phyloP scores from a whole-genome alignment of 2,797 vertebrate species.

The Anabacerthia variegaticeps region DNA sequence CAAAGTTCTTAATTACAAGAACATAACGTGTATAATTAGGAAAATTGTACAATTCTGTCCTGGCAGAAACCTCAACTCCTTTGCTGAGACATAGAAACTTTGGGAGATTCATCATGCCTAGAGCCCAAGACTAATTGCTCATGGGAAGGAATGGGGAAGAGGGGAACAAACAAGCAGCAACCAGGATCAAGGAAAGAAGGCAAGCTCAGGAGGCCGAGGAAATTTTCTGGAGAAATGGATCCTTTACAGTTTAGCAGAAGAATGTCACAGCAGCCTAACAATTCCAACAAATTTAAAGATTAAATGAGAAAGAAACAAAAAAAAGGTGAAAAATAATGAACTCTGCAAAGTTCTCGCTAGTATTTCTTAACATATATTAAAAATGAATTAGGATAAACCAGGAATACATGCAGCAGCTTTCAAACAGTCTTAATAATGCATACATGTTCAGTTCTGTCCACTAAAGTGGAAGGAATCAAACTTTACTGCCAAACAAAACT shows the following conservation, averaged over 20 bases:
- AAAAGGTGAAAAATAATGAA: background rate
- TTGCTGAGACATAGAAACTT: background rate
- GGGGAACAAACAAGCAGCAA: background rate
- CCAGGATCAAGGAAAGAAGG: background rate
- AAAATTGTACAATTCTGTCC: background rate
- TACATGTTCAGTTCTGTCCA: background rate
- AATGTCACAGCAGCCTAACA: background rate
- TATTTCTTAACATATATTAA: background rate
- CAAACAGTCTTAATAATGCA: background rate
- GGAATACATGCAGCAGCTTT: background rate
- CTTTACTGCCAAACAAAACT: background rate
- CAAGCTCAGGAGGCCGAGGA: background rate
- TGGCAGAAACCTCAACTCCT: background rate
- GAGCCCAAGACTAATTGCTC: background rate
- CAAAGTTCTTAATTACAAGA: background rate
- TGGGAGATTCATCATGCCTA: background rate
- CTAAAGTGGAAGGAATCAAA: background rate
- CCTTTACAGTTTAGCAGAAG: background rate
- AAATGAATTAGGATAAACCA: background rate
- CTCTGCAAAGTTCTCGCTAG: background rate
- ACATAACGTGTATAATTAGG: fast-evolving
- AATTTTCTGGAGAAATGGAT: background rate
- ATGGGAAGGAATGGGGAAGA: background rate
- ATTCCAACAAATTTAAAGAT: background rate
- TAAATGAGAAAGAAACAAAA: background rate